phyloP scores from a whole-genome alignment of 2,888 invertebrate species.

The Nomada goodeniana region DNA sequence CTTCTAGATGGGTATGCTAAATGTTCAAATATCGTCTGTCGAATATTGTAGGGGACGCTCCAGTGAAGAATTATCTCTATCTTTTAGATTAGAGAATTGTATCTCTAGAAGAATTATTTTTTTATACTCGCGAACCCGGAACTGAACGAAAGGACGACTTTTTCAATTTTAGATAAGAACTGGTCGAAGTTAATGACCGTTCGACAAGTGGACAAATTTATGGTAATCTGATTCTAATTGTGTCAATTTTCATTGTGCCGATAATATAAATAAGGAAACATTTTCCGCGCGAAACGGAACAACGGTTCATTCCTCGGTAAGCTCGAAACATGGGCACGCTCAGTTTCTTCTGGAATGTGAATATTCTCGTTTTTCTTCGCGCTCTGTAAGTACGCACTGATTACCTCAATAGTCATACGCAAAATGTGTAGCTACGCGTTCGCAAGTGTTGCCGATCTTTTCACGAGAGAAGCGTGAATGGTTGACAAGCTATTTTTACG shows the following conservation, averaged over 20 bases:
- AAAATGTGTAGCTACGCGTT: neutral
- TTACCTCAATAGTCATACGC: neutral
- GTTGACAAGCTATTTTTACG: too few species aligned
- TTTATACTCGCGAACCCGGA: neutral
- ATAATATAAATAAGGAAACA: neutral
- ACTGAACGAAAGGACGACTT: neutral
- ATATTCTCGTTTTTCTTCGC: neutral
- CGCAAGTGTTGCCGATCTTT: neutral
- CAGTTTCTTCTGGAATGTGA: neutral
- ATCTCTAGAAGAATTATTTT: too few species aligned
- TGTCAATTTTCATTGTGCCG: neutral
- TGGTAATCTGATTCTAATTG: neutral
- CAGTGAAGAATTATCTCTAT: too few species aligned
- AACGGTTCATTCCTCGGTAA: neutral
- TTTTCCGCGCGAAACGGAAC: neutral
- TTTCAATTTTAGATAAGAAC: neutral
- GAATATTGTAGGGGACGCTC: too few species aligned
- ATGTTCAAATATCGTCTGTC: too few species aligned
- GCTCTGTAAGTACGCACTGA: slow-evolving; percentile 7
- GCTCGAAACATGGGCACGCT: neutral
- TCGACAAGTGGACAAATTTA: neutral
- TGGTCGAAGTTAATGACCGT: neutral
- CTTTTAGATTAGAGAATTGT: too few species aligned
- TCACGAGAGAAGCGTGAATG: neutral
- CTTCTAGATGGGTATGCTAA: too few species aligned